Evolutionary conservation across 1,140 invertebrate genomes (phyloP), one percentile per base, ranked within the genome.

Genomic region (Aethina tumida): DNA sequence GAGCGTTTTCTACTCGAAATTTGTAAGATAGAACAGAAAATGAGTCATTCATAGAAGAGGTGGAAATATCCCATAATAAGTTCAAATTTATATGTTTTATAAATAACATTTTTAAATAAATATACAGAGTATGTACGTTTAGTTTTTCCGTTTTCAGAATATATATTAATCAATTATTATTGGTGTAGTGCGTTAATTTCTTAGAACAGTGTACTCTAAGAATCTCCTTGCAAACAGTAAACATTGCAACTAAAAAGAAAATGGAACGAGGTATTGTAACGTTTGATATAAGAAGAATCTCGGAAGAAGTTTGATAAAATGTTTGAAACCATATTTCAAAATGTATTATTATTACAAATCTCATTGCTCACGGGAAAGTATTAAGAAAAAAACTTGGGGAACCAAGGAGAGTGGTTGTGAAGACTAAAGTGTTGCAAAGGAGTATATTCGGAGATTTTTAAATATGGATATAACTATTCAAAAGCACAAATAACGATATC

Each of bases 221-320:
- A 15, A 33, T 33, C 16, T 16, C 30, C 16, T 8, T 18, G 12
- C 30, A 33, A 33, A 33, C 16, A 18, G 16, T 33, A 8, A 8
- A 7, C 30, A 33, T 18, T 33, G 30, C 3, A 16, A 8, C 20
- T 4, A 18, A 7, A 18, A 33, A 33, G 30, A 33, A 33, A 13
- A 33, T 2, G 2, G 12, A 14, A 17, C 6, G 2, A 16, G 30
- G 30, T 19, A 33, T 18, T 16, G 30, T 33, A 14, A 33, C 30
- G 30, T 8, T 8, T 16, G 17, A 33, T 19, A 33, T 9, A 18
- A 7, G 30, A 16, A 18, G 17, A 17, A 30, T 30, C 28, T 30
- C 28, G 7, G 28, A 30, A 30, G 28, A 30, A 30, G 28, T 30
- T 30, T 14, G 28, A 30, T 8, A 30, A n/a, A 30, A 14, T 30